These are phyloP conservation scores for Cuniculus paca DNA, from an alignment of 2,797 vertebrate species.

Conservation along the genomic window DNA sequence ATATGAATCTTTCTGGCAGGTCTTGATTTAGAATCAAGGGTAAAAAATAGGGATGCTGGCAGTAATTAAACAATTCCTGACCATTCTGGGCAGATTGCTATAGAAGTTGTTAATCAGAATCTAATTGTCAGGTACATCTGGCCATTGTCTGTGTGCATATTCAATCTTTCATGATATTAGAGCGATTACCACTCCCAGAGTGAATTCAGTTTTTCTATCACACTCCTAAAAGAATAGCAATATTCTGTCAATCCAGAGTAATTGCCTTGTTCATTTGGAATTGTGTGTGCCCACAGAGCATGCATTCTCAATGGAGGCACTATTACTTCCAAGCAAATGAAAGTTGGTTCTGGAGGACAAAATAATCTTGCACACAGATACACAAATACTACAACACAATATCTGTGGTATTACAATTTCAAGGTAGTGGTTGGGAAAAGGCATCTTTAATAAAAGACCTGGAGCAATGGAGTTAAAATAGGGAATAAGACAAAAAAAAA, in stretches of 20 bases:
- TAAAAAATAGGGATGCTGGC: background rate
- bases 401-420: background rate
- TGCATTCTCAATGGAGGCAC: background rate
- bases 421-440: background rate
- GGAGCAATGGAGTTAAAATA: background rate
- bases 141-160: background rate
- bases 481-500: background rate
- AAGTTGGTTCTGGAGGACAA: background rate
- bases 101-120: background rate
- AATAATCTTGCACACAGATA: background rate
- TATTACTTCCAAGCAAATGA: background rate
- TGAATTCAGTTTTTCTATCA: constrained; percentile 93
- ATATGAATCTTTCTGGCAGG: background rate
- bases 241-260: background rate
- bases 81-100: background rate
- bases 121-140: background rate
- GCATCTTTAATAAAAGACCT: background rate
- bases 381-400: background rate
- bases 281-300: background rate
- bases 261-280: background rate
- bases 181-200: constrained; percentile 94
- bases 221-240: constrained; percentile 36
- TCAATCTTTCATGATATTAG: constrained; percentile 89
- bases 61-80: background rate
- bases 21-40: background rate